Evolutionary conservation across 2,797 vertebrate species (phyloP), one percentile per base, ranked within the genome.

Genomic region (Onychomys arenicola): DNA sequence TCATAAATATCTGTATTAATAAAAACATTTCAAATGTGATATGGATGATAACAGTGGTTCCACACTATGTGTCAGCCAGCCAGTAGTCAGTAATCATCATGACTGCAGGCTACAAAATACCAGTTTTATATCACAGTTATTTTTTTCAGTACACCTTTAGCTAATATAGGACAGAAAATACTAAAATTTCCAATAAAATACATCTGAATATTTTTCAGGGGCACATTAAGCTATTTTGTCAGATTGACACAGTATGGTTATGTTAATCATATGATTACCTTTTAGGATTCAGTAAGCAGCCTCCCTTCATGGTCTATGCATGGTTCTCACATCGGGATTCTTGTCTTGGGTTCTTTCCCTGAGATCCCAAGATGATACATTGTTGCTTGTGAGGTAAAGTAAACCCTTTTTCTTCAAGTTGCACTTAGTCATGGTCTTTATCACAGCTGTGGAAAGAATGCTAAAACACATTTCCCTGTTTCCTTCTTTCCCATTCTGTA

Each of bases 401-500:
- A 65, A 46, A 46, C 29, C 9, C 5, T 84, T 84, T 65, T 17
- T 46, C 82, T 84, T 21, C 5, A 65, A 34, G 5, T 11, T 7
- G 10, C 6, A 23, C 29, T 65, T 65, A 65, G 29, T 65, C 40
- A 46, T 19, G 9, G 82, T 21, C 29, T 65, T 65, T 34, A 49
- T 49, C 10, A 25, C 6, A 25, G 32, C 29, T 49, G 9, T 49
- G 67, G 32, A 67, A 49, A 34, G 19, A 4, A n/a, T 85, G 49
- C 32, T 34, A 67, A 67, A 67, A 19, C 12, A 4, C 9, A 19
- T 2, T 2, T 1, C 23, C 8, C 21, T 40, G 11, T 29, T 57
- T 0, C 1, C 5, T 17, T 6, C 5, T 49, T 19, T 14, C 14
- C 14, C 12, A 19, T 19, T 59, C 21, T 37, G n/a, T 3, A 25